These are phyloP conservation scores for Mantis religiosa DNA, from an alignment of 2,888 invertebrate genomes.

Conservation along the genomic window DNA sequence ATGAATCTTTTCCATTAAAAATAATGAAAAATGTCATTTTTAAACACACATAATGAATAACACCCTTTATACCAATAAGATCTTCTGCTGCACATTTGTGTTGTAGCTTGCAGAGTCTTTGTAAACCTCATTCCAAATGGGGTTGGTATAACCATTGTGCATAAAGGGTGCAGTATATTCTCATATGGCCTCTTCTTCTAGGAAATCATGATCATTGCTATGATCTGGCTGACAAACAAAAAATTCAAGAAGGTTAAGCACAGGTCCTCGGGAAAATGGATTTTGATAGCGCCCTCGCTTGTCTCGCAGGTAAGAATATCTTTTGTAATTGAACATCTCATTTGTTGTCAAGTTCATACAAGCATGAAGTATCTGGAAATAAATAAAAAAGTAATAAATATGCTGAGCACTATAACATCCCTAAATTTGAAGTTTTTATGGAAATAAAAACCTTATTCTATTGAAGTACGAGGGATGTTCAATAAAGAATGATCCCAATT, in stretches of 20 bases:
- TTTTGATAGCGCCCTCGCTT: constrained; percentile 85
- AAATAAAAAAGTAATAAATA: constrained; percentile 31
- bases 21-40: not conserved
- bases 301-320: constrained; percentile 85
- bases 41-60: not conserved
- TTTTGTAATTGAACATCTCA: constrained; percentile 90
- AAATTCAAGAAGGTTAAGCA: constrained; percentile 83
- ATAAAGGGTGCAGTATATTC: not conserved
- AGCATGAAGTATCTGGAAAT: constrained; percentile 76
- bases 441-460: too few relatives aligned
- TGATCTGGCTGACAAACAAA: constrained; percentile 82
- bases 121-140: not conserved
- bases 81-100: not conserved
- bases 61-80: not conserved
- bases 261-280: constrained; percentile 85
- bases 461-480: too few relatives aligned
- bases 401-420: constrained; percentile 21
- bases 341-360: constrained; percentile 92
- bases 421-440: not conserved
- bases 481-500: too few relatives aligned
- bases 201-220: constrained; percentile 51
- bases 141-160: not conserved
- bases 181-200: constrained; percentile 31
- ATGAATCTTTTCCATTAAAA: not conserved
- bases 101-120: not conserved